Base-by-base conservation (phyloP, 2,113 vertebrate species). In the Semicossyphus pulcher region DNA sequence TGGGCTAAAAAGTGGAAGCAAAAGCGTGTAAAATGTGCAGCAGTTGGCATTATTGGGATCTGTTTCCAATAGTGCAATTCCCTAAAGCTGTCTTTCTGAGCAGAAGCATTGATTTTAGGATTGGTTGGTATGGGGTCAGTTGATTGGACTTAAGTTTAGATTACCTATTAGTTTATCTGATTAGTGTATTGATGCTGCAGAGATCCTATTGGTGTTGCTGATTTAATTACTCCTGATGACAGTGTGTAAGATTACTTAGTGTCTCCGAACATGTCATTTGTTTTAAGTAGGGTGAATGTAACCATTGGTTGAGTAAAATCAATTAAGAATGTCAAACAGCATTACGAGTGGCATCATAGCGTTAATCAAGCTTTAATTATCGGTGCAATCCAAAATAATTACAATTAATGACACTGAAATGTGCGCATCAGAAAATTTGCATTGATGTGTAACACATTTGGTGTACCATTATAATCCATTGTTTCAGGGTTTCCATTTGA, bases 81-180 rank as follows among this genome's bases (percentile, higher is more conserved):
- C 44, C 44, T 23, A 60, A 68, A 49, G 6, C 1, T 62, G 31
- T 51, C 18, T 31, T 45, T 32, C 57, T 53, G 1, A 16, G 28
- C 4, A 37, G 28, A 61, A 25, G 4, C 61, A 83, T 65, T 78
- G 76, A 80, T 78, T 47, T 28, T 52, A 34, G 32, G 49, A 77
- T 71, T 75, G 36, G 9, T 41, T 74, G 23, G 36, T 25, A n/a
- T 47, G n/a, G 32, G 48, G 77, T 67, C 66, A 69, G 7, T 32
- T 76, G 53, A 85, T 81, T 26, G 76, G 20, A 49, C 23, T 7
- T 18, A 49, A 15, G 64, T 67, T 84, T 56, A 56, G 26, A 73
- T 78, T 48, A 58, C 37, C 34, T 45, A n/a, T 76, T 69, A 57
- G 28, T 44, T 28, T 10, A 60, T 82, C 29, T 57, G 60, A 81